A percentile compares a stretch with the other conserved stretches of the same genome.
These are phyloP conservation scores for Neomonachus schauinslandi DNA, from an alignment of 2,113 vertebrate genomes.

Conservation along the genomic window DNA sequence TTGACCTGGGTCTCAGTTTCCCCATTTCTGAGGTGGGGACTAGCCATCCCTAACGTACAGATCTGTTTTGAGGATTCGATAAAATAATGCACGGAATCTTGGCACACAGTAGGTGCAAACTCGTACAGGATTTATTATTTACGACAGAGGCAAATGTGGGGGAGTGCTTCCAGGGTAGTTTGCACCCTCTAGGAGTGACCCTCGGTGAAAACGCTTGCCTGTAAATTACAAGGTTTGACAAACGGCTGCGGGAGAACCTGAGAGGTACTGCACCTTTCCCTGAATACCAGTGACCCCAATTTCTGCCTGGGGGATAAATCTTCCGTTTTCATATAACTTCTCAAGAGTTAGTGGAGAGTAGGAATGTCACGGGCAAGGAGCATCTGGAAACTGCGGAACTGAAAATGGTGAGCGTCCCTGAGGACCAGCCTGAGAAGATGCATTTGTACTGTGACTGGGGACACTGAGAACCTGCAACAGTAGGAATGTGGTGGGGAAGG, in stretches of 20 bases:
- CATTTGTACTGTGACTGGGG: not conserved
- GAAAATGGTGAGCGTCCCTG: not conserved
- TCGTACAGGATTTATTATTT: not conserved
- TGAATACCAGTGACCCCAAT: constrained; percentile 56
- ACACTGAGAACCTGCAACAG: constrained; percentile 18
- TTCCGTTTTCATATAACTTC: constrained; percentile 45
- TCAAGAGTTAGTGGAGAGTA: not conserved
- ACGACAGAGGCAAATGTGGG: not conserved
- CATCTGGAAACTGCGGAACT: not conserved
- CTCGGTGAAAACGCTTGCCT: not conserved
- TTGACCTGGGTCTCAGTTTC: not conserved
- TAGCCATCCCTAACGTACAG: not conserved
- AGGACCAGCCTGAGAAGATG: not conserved
- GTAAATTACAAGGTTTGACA: constrained; percentile 39
- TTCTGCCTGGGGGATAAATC: constrained; percentile 49
- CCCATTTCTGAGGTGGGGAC: not conserved
- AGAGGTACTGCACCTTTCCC: not conserved
- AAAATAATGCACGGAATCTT: not conserved
- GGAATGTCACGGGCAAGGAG: not conserved
- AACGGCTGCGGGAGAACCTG: not conserved
- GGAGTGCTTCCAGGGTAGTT: not conserved
- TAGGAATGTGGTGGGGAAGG: not conserved
- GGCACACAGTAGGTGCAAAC: not conserved
- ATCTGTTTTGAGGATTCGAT: not conserved
- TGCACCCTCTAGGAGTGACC: not conserved